phyloP scores from a whole-genome alignment of 2,888 invertebrate genomes.

The Entomobrya multifasciata region DNA sequence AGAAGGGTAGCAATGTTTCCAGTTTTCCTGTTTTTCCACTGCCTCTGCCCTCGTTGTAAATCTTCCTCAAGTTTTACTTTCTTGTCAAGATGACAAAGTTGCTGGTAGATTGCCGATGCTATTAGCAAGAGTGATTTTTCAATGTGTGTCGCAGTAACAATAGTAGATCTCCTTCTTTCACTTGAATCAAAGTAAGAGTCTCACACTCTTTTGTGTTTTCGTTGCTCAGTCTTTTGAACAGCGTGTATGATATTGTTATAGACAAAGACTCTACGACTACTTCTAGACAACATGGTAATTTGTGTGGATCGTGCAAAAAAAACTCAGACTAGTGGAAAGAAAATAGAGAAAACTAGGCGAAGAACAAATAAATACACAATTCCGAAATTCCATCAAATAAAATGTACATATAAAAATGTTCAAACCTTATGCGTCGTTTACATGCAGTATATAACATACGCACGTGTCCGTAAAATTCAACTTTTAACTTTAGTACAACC shows the following conservation, averaged over 20 bases:
- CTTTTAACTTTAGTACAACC: conserved; percentile 27
- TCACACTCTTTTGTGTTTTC: background rate
- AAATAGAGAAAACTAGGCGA: background rate
- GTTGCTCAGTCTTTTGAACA: conserved; percentile 8
- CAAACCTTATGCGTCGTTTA: background rate
- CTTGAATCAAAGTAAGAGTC: background rate
- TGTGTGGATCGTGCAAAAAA: conserved; percentile 26
- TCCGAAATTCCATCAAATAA: conserved; percentile 48
- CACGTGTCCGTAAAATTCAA: background rate
- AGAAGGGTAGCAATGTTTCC: conserved; percentile 22
- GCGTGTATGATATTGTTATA: background rate
- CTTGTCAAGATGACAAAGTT: conserved; percentile 74
- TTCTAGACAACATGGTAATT: conserved; percentile 39
- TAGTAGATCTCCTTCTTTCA: background rate
- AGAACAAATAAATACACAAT: conserved; percentile 18
- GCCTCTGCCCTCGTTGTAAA: conserved; percentile 56
- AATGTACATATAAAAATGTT: background rate
- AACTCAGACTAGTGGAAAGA: background rate
- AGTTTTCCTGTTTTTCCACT: conserved; percentile 20
- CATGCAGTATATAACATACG: background rate
- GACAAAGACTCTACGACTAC: background rate
- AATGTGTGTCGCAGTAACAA: conserved; percentile 51
- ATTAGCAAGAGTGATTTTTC: conserved; percentile 71
- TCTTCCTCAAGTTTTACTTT: conserved; percentile 67
- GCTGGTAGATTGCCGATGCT: conserved; percentile 67